Conservation (phyloP, 53 echinoderm and acorn worm species). For the Echinarachnius parma region DNA sequence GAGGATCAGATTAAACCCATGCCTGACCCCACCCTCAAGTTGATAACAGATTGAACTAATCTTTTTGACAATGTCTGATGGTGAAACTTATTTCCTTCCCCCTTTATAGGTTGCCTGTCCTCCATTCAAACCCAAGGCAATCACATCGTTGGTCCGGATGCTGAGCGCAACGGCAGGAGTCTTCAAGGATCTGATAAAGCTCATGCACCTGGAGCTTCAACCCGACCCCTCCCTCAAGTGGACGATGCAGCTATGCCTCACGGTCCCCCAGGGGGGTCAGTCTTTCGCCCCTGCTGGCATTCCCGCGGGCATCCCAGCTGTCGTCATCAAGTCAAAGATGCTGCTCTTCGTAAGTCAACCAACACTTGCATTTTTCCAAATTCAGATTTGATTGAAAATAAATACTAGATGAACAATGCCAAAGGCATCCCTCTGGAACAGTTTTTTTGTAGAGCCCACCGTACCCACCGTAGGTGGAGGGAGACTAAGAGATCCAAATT, state of each 20-base stretch:
- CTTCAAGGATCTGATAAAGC: constrained; percentile 79
- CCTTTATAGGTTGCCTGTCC: constrained; percentile 99
- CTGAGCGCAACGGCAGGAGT: constrained; percentile 64
- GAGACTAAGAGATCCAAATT: too few relatives aligned
- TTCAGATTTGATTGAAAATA: too few relatives aligned
- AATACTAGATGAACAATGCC: too few relatives aligned
- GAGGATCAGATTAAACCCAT: constrained; percentile 82
- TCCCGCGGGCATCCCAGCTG: constrained; percentile 68
- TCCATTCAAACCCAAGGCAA: constrained; percentile 80
- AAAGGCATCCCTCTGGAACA: too few relatives aligned
- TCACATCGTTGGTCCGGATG: constrained; percentile 75
- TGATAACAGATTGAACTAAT: too few relatives aligned
- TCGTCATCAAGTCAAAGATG: constrained; percentile 90
- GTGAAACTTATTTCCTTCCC: too few relatives aligned
- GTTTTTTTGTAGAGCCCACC: too few relatives aligned
- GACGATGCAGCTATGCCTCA: constrained; percentile 90
- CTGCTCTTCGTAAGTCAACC: constrained; percentile 98
- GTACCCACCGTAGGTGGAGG: too few relatives aligned
- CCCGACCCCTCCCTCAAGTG: constrained; percentile 85
- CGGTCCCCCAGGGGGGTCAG: constrained; percentile 73
- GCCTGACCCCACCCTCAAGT: constrained; percentile 76
- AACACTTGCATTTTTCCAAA: too few relatives aligned
- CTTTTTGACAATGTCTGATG: too few relatives aligned
- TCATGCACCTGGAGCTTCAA: constrained; percentile 73
- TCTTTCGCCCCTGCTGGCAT: constrained; percentile 60